These are phyloP conservation scores for Ctenoplectra terminalis DNA, from an alignment of 1,140 invertebrate genomes.

Conservation along the genomic window DNA sequence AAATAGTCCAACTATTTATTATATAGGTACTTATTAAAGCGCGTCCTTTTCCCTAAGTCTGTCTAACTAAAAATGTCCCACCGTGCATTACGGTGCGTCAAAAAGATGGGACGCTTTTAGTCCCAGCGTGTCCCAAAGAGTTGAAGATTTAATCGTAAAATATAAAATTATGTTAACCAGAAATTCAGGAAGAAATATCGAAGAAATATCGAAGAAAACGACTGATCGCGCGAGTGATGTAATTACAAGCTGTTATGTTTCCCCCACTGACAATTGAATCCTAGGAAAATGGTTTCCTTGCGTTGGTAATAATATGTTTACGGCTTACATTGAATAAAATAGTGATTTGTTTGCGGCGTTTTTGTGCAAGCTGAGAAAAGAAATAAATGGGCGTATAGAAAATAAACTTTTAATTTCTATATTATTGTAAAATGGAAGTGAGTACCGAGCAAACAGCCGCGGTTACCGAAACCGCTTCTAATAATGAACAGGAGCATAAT, in stretches of 20 bases:
- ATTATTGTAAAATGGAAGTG: conserved; percentile 69
- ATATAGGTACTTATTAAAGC: too few relatives aligned
- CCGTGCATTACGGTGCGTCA: too few relatives aligned
- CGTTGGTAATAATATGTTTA: conserved; percentile 68
- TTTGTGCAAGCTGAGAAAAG: conserved; percentile 55
- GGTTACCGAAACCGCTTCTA: conserved; percentile 47
- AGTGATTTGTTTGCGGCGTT: conserved; percentile 72
- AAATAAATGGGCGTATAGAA: conserved; percentile 59
- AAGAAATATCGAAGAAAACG: neutral
- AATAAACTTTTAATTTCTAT: conserved; percentile 18
- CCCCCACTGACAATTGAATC: conserved; percentile 1
- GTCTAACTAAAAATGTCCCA: too few relatives aligned
- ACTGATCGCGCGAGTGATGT: too few relatives aligned
- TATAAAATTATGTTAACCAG: neutral
- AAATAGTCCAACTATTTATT: too few relatives aligned
- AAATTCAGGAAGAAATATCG: neutral
- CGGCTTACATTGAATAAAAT: conserved; percentile 65
- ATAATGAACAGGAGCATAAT: conserved; percentile 77
- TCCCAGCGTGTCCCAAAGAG: too few relatives aligned
- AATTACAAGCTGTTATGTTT: conserved; percentile 27
- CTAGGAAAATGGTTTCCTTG: conserved; percentile 35
- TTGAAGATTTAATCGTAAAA: too few relatives aligned
- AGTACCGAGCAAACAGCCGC: conserved; percentile 67
- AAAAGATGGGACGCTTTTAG: too few relatives aligned
- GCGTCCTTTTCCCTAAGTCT: too few relatives aligned